Base-by-base conservation (phyloP, 1,140 invertebrate genomes). In the Anagrus nilaparvatae region DNA sequence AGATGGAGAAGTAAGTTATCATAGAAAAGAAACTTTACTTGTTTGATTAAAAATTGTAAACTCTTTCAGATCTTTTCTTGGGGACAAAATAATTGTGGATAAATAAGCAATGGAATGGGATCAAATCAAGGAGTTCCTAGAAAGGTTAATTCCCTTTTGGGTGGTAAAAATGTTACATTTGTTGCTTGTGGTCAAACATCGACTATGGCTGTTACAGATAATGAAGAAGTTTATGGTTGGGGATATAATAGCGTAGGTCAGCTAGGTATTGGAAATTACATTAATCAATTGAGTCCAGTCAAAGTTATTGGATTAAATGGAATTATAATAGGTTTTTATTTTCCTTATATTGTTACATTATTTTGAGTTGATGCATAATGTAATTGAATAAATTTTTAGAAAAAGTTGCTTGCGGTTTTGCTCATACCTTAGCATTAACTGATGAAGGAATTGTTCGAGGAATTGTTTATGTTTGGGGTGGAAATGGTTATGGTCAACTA, bases 401-500 rank as follows among this genome's bases (percentile, higher is more conserved):
- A 42, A 67, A 79, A 72, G 63, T 82, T 43, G 78, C 70, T 16
- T 82, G 78, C 56, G 80, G 79, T 12, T 79, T 76, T 54, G 71
- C 73, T 1, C 80, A 83, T 56, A 76, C 76, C 3, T 50, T 83
- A 46, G 79, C 78, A 5, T 58, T 82, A 1, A 72, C 75, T 38
- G 76, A 81, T 51, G 74, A 79, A 54, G 79, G 80, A 2, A 56
- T 57, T 16, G 49, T 82, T 5, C n/a, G n/a, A n/a, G n/a, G n/a
- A n/a, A n/a, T n/a, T n/a, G n/a, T n/a, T n/a, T 82, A 75, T 53
- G 74, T 72, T 23, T 81, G 79, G 78, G 79, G 79, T 45, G 76
- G 73, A 13, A 82, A 81, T 56, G 72, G 67, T 36, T 76, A 73
- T 47, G 76, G 78, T 0, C 77, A 81, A 55, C 55, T 81, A 14